Base-by-base conservation (phyloP, 2,113 vertebrate species). In the Merops nubicus region DNA sequence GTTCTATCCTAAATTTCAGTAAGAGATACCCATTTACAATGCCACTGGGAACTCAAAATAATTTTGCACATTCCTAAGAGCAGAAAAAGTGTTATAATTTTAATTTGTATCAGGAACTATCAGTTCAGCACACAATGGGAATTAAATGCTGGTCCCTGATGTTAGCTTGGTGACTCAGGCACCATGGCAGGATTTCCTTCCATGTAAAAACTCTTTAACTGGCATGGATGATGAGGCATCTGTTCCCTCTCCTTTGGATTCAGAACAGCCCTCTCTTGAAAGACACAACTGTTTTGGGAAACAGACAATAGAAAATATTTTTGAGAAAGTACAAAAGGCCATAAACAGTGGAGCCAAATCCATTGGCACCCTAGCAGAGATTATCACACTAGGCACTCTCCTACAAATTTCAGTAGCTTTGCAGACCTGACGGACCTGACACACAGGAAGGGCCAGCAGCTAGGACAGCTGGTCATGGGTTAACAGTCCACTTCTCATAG, bases 131-230 rank as follows among this genome's bases (percentile, higher is more conserved):
- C n/a, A 33, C 31, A 93, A 43, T 51, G 28, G 47, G 73, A 64
- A 92, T 59, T 84, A 68, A 14, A 60, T 75, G 34, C 17, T 76
- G 9, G 40, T 76, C 36, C 62, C 36, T 87, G 40, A 43, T 78
- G 51, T 91, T 78, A 89, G 47, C 47, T 86, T 45, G 17, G 56
- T 92, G 91, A 95, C 76, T 95, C 86, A 94, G 80, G 60, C 86
- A 95, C 59, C 51, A 45, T 17, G 48, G 56, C 47, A 96, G 77
- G 84, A 95, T 95, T 97, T 94, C 89, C 89, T 87, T 70, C 33
- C 26, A 42, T 88, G 33, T 88, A 57, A 92, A 95, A 94, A 89
- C 47, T 88, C 70, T 95, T 92, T 78, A 74, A 77, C 51, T 85
- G 42, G 59, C 64, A 9, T 60, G 51, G 21, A 81, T 72, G 68